Conservation (phyloP, 2,888 invertebrate genomes). For the Hipparchia sbordonii region DNA sequence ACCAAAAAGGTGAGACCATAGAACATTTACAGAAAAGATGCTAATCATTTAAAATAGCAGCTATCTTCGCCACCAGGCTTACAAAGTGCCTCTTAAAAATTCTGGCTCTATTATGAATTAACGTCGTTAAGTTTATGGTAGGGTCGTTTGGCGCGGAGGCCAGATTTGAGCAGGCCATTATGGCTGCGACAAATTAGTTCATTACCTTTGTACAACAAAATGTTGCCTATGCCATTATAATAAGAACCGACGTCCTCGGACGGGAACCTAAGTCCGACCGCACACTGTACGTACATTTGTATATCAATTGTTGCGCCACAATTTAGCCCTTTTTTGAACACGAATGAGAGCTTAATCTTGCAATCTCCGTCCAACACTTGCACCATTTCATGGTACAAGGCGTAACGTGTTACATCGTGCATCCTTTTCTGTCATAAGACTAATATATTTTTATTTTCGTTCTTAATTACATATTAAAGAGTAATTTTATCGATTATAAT, state of each 20-base stretch:
- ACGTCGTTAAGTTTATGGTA: constrained; percentile 44
- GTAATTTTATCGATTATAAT: too few species aligned
- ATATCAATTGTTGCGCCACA: too few species aligned
- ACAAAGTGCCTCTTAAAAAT: constrained; percentile 28
- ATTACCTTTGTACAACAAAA: constrained; percentile 56
- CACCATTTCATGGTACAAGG: too few species aligned
- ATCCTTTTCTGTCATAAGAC: too few species aligned
- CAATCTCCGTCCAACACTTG: too few species aligned
- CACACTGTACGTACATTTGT: not conserved
- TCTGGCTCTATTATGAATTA: constrained; percentile 22
- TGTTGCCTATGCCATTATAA: constrained; percentile 43
- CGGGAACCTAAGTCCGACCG: constrained; percentile 20
- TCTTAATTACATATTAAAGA: too few species aligned
- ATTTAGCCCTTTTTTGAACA: too few species aligned
- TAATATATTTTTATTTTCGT: too few species aligned
- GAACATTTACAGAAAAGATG: not conserved
- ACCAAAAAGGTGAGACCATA: too few species aligned
- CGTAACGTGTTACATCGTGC: too few species aligned
- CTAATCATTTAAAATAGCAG: not conserved
- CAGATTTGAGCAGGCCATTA: constrained; percentile 58
- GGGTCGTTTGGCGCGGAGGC: constrained; percentile 50
- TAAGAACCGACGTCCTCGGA: constrained; percentile 37
- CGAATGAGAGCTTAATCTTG: too few species aligned
- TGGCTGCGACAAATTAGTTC: constrained; percentile 59
- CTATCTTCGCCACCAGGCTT: constrained; percentile 8